Conservation (phyloP, 2,113 vertebrate species). For the Spea bombifrons region DNA sequence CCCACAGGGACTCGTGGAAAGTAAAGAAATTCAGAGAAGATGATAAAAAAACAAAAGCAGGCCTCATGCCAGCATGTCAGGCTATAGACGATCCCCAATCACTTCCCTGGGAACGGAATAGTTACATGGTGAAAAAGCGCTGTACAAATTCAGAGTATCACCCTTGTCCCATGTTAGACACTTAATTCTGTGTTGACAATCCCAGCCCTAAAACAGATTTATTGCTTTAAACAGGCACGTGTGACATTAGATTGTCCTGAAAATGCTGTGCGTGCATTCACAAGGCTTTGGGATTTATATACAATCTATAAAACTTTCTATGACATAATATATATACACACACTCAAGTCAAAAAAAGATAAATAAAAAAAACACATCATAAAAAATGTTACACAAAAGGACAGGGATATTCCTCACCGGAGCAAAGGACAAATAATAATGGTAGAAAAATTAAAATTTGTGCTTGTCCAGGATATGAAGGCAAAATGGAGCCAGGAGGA, state of each 20-base stretch:
- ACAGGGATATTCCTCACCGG: neutral
- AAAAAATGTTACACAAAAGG: slow-evolving; percentile 14
- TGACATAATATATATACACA: slow-evolving; percentile 21
- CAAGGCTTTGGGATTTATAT: neutral
- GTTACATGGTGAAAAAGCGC: neutral
- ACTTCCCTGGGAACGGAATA: neutral
- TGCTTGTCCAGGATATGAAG: slow-evolving; percentile 12
- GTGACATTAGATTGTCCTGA: slow-evolving; percentile 12
- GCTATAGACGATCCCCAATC: neutral
- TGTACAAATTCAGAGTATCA: neutral
- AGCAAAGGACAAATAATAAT: neutral
- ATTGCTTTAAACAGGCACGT: slow-evolving; percentile 35
- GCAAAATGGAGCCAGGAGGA: neutral
- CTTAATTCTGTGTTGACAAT: neutral
- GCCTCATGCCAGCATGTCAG: neutral
- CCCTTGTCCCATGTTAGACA: neutral
- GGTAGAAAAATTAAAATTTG: slow-evolving; percentile 12
- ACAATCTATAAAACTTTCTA: neutral
- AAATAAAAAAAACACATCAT: slow-evolving; percentile 31
- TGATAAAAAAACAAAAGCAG: neutral
- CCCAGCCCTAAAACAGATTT: neutral
- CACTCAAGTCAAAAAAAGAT: slow-evolving; percentile 12
- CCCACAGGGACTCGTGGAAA: slow-evolving; percentile 13
- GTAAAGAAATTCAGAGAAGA: neutral
- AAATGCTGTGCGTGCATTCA: slow-evolving; percentile 5